Base-by-base conservation (phyloP, 1,140 invertebrate species). In the Bursaphelenchus mucronatus region DNA sequence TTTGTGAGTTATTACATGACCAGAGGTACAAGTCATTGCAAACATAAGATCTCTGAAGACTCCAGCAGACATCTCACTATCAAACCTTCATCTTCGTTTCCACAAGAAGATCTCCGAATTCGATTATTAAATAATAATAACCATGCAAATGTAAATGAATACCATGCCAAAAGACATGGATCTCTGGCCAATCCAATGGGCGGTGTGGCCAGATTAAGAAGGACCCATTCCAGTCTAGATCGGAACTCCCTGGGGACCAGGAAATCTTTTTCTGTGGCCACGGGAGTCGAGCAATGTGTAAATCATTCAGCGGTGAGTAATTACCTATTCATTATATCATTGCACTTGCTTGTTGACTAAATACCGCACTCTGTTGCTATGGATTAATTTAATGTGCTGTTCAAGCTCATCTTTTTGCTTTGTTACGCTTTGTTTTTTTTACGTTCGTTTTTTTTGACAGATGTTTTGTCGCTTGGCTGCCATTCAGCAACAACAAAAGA, bases 1-100 rank as follows among this genome's bases (percentile, higher is more conserved):
- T 74, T 80, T 62, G 77, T 79, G 30, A 76, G 73, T 17, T 81
- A 71, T 55, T 79, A 67, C 52, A 69, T 81, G 53, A 81, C 77
- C 0, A 49, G 70, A 11, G 57, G 74, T 7, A 68, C 45, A 10
- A 17, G 15, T 8, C 15, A 68, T 50, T 68, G 67, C 49, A 46
- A 68, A 40, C 67, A 68, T 68, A 44, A 49, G 52, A n/a, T 55
- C 30, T 15, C 45, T 30, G n/a, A 13, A n/a, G 30, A 45, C 30
- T 8, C 45, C 13, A 61, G 59, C 59, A 63, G 43, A 64, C 45
- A 8, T 15, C 39, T 65, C 0, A 1, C 7, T 41, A 30, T 64
- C 21, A 55, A 21, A 21, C n/a, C 15, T 62, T 58, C n/a, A 53
- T 9, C 17, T 8, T n/a, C 6, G 3, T 6, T 61, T 45, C 11